Evolutionary conservation across 2,113 vertebrate species (phyloP).

Genomic region (Toxotes jaculatrix): DNA sequence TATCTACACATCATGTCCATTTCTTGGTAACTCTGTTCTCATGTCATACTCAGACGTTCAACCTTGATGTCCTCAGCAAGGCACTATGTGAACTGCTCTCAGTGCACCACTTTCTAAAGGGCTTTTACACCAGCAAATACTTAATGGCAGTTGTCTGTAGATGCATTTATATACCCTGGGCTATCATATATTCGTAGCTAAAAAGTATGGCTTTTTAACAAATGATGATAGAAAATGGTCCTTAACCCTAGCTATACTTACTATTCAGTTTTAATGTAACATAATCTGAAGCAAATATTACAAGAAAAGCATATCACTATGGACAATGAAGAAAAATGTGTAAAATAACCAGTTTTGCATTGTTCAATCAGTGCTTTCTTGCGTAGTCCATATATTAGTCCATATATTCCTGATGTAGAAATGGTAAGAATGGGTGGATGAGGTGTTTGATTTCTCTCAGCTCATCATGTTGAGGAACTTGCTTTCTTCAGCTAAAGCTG

Average conservation of each 20-base stretch:
- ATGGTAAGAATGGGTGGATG: conserved; percentile 42
- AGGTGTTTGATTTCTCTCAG: conserved; percentile 79
- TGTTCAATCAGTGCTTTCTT: conserved; percentile 81
- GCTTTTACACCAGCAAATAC: conserved; percentile 65
- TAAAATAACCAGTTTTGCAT: conserved; percentile 59
- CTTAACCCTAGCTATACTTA: conserved; percentile 62
- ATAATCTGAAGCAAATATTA: conserved; percentile 72
- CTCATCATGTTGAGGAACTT: conserved; percentile 98
- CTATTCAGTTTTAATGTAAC: conserved; percentile 57
- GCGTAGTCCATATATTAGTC: conserved; percentile 50
- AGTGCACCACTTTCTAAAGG: conserved; percentile 77
- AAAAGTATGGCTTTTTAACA: conserved; percentile 82
- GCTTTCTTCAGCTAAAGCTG: conserved; percentile 96
- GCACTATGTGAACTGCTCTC: conserved; percentile 76
- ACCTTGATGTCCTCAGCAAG: conserved; percentile 69
- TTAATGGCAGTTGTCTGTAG: conserved; percentile 61
- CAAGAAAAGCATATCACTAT: conserved; percentile 59
- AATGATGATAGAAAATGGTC: conserved; percentile 59
- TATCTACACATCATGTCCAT: conserved; percentile 58
- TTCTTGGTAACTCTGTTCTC: conserved; percentile 57
- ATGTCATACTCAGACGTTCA: conserved; percentile 47
- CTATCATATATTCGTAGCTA: conserved; percentile 66
- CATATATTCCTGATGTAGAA: conserved; percentile 67
- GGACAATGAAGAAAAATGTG: conserved; percentile 36
- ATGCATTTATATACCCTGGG: conserved; percentile 67